Base-by-base conservation (phyloP, 2,113 vertebrate species). In the Xyliphius kryptos region DNA sequence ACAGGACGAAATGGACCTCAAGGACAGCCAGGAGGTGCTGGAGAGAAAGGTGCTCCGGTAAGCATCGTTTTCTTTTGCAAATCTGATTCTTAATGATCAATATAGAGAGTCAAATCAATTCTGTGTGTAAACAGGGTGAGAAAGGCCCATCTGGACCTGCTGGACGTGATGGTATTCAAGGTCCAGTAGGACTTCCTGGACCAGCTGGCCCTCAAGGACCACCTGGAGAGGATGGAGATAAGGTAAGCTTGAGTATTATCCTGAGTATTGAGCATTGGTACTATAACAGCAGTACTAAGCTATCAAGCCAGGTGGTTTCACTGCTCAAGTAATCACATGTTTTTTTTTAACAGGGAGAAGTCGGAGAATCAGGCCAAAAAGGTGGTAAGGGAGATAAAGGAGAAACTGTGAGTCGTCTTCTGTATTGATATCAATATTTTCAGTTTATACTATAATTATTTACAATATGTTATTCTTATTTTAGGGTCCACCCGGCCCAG, bases 301-400 rank as follows among this genome's bases (percentile, higher is more conserved):
- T 1, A 32, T 32, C 26, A 32, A 32, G 26, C 26, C 26, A 32
- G n/a, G n/a, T 32, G 26, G 26, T 32, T 32, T 32, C 4, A 32
- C 26, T 32, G 4, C 26, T 32, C 26, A 32, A 32, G 26, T 32
- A 32, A 32, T 6, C 40, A 3, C 5, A 8, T 50, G 17, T 48
- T 13, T 56, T 15, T 44, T 17, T 56, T 61, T 71, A 75, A 26
- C 82, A 99, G 95, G 96, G 96, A 77, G 94, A 98, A 87, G 95
- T 97, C 47, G 96, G 95, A 48, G 94, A 95, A 75, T 91, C 94
- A 0, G 95, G 96, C 59, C 96, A 98, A 74, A 98, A 98, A 75
- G 96, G 96, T 66, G 88, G 92, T 77, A 97, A 98, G 82, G 95
- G 90, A 44, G 92, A 94, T 87, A 97, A 96, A 77, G 95, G 95